Conservation (phyloP, 1,140 invertebrate genomes). For the Littorina saxatilis region DNA sequence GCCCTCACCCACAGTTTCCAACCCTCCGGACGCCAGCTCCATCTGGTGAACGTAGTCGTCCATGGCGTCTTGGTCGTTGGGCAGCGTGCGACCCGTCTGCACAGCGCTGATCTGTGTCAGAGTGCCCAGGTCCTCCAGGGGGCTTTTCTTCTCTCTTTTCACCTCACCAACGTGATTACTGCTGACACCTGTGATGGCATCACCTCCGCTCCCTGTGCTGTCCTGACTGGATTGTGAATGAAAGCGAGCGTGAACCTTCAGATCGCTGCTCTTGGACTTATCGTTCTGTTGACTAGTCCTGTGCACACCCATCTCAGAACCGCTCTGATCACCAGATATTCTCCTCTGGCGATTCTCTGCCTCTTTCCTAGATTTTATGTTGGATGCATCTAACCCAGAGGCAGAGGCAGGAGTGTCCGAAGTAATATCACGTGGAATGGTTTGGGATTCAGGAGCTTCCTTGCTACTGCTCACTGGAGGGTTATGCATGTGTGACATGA, state of each 20-base stretch:
- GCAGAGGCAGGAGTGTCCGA: not conserved
- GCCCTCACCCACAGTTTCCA: not conserved
- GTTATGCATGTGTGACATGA: slow-evolving; percentile 37
- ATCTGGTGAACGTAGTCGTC: slow-evolving; percentile 49
- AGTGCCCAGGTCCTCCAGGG: slow-evolving; percentile 47
- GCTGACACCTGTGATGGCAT: not conserved
- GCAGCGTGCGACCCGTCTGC: slow-evolving; percentile 53
- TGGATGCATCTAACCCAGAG: not conserved
- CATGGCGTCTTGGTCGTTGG: slow-evolving; percentile 52
- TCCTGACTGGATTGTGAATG: not conserved
- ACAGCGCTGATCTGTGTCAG: slow-evolving; percentile 61
- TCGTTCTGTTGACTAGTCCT: not conserved
- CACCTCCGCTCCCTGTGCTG: not conserved
- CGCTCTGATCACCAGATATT: not conserved
- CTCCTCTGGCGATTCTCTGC: slow-evolving; percentile 28
- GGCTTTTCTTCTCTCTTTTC: slow-evolving; percentile 36
- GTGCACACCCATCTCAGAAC: slow-evolving; percentile 6
- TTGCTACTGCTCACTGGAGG: slow-evolving; percentile 27
- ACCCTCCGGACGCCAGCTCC: slow-evolving; percentile 19
- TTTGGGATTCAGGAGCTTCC: slow-evolving; percentile 58
- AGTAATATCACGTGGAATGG: slow-evolving; percentile 52
- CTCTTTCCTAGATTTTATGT: slow-evolving; percentile 21
- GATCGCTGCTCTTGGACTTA: no score
- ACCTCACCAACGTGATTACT: not conserved
- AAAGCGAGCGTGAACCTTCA: not conserved